A percentile compares a stretch with the other conserved stretches of the same genome.
phyloP scores from a whole-genome alignment of 2,797 vertebrate species.

The Denticeps clupeoides region DNA sequence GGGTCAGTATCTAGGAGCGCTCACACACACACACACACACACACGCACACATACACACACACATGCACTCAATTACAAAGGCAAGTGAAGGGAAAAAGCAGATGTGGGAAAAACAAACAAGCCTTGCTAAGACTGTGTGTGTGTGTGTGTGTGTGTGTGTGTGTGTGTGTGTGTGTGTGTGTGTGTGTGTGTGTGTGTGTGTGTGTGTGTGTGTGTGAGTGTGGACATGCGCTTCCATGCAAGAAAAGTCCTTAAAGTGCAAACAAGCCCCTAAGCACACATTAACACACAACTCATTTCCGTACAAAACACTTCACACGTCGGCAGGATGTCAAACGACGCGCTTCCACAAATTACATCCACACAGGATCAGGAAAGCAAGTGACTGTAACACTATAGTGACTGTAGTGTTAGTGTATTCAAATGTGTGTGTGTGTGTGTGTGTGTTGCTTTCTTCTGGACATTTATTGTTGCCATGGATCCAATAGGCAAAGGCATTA shows the following conservation, averaged over 20 bases:
- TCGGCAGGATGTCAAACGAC: neutral
- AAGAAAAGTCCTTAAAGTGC: constrained; percentile 48
- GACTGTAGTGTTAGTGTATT: too few relatives aligned
- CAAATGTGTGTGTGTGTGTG: too few relatives aligned
- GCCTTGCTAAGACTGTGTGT: constrained; percentile 20
- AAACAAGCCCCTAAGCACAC: constrained; percentile 45
- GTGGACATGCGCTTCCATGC: neutral
- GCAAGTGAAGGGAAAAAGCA: constrained; percentile 64
- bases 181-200: constrained; percentile 17
- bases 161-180: neutral
- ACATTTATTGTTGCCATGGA: too few relatives aligned
- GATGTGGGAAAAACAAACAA: constrained; percentile 99
- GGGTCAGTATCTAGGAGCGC: constrained; percentile 57
- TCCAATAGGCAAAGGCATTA: too few relatives aligned
- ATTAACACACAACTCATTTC: constrained; percentile 3
- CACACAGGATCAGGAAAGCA: neutral
- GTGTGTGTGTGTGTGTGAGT: neutral
- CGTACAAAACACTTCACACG: constrained; percentile 1
- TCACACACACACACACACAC: constrained; percentile 8
- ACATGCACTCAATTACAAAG: constrained; percentile 17
- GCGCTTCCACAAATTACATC: neutral
- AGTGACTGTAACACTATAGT: too few relatives aligned
- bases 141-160: constrained; percentile 1
- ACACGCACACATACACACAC: neutral
- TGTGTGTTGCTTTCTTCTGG: too few relatives aligned